Evolutionary conservation across 2,797 vertebrate genomes (phyloP).

Genomic region (Meda fulgida): DNA sequence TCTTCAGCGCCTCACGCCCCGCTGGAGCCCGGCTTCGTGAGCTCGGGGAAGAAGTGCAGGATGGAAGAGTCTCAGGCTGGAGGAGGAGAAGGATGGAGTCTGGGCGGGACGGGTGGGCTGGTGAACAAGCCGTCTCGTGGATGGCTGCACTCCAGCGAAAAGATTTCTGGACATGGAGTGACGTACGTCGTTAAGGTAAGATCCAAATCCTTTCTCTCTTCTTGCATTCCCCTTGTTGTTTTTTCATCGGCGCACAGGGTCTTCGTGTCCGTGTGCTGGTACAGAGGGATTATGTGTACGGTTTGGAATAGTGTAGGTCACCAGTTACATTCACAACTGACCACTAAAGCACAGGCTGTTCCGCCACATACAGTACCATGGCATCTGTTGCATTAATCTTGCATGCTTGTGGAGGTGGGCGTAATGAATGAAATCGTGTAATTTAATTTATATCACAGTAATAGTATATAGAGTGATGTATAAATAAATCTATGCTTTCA

Average conservation of each 20-base stretch:
- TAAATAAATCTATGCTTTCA: neutral
- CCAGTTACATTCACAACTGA: conserved; percentile 50
- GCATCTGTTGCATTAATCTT: conserved; percentile 38
- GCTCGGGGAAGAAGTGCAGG: conserved; percentile 84
- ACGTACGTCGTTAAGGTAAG: conserved; percentile 97
- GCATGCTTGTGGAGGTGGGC: conserved; percentile 32
- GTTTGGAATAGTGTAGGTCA: conserved; percentile 76
- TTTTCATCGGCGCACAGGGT: conserved; percentile 35
- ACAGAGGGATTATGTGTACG: conserved; percentile 66
- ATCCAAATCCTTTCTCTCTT: conserved; percentile 58
- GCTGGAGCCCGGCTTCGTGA: conserved; percentile 76
- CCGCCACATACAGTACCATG: neutral
- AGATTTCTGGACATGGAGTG: conserved; percentile 96
- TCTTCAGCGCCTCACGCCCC: conserved; percentile 75
- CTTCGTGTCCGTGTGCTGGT: conserved; percentile 69
- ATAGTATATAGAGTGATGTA: neutral
- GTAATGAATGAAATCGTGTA: neutral
- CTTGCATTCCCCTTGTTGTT: neutral
- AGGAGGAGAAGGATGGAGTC: conserved; percentile 85
- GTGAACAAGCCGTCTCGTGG: conserved; percentile 87
- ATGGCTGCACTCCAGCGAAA: conserved; percentile 92
- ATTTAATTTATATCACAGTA: neutral
- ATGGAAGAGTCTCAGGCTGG: conserved; percentile 83
- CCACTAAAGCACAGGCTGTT: conserved; percentile 58
- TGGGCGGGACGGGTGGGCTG: conserved; percentile 79